Base-by-base conservation (phyloP, 2,888 invertebrate species). In the Dilophus febrilis region DNA sequence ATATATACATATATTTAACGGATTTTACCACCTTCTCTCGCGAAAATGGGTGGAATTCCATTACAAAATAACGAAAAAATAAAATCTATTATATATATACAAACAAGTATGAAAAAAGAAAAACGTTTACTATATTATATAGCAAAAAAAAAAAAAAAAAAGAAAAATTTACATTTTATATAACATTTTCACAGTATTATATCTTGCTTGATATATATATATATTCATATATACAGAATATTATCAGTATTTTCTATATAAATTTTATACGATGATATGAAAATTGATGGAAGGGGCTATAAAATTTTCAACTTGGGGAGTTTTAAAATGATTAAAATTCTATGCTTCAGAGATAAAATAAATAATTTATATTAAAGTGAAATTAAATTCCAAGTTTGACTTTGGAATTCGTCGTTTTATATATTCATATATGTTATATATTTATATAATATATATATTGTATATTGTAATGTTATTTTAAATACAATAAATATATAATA, bases 311-410 rank as follows among this genome's bases (percentile, higher is more conserved):
- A 31, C 38, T 40, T 40, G 40, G 39, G 41, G 41, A 44, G 39
- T 41, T 34, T 42, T 42, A 38, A 44, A 44, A 44, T 44, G 42
- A 44, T 44, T 44, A 44, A 44, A 44, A 44, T 44, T 44, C 44
- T 44, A 39, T 42, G 39, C 42, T 44, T 42, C 38, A 44, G 40
- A 42, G 44, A 44, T 44, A 44, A 44, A 44, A 44, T 44, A 44
- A 44, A 44, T 44, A 42, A 44, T 44, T 44, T 44, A 44, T 44
- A 44, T 42, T 40, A 44, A 44, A 44, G 42, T 37, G 40, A 44
- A 44, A 44, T 42, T 44, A 44, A 44, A 44, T 44, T 44, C 42
- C 44, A 35, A 37, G 29, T 31, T 39, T 40, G 41, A 40, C 36
- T 42, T 40, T 40, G 35, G 33, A 38, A 31, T 42, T 38, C 34